These are phyloP conservation scores for Gavialis gangeticus DNA, from an alignment of 2,113 vertebrate genomes.

Conservation along the genomic window DNA sequence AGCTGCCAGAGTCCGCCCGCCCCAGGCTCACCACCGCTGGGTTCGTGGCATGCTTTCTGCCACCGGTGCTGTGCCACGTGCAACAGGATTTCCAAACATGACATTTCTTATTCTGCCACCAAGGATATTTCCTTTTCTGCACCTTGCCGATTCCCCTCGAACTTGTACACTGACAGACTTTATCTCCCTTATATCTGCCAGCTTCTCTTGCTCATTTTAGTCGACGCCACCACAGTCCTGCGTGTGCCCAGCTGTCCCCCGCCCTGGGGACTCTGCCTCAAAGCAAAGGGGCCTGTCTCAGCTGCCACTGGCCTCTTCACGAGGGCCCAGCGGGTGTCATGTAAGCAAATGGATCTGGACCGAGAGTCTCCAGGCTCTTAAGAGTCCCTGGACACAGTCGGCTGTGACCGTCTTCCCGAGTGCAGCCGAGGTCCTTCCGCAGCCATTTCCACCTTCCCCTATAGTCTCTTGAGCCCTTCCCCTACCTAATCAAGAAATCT, in stretches of 20 bases:
- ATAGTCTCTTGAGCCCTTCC: not conserved
- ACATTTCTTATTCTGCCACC: not conserved
- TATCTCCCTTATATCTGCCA: not conserved
- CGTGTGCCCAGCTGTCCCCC: not conserved
- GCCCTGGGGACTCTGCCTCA: not conserved
- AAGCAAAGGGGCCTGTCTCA: not conserved
- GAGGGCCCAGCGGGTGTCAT: fast-evolving
- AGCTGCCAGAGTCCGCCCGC: not conserved
- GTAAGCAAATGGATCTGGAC: fast-evolving
- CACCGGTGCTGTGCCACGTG: not conserved
- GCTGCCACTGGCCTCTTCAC: not conserved
- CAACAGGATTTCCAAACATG: not conserved
- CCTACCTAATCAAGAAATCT: not conserved
- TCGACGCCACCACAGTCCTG: not conserved
- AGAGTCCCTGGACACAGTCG: not conserved
- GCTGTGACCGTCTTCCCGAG: not conserved
- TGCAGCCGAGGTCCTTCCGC: not conserved
- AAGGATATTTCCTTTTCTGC: not conserved
- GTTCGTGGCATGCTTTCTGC: not conserved
- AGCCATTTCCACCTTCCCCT: not conserved
- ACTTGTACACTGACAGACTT: not conserved
- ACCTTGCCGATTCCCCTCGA: not conserved
- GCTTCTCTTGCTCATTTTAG: not conserved
- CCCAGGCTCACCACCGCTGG: not conserved
- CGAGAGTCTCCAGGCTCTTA: fast-evolving